Base-by-base conservation (phyloP, 2,113 vertebrate genomes). In the Festucalex cinctus region DNA sequence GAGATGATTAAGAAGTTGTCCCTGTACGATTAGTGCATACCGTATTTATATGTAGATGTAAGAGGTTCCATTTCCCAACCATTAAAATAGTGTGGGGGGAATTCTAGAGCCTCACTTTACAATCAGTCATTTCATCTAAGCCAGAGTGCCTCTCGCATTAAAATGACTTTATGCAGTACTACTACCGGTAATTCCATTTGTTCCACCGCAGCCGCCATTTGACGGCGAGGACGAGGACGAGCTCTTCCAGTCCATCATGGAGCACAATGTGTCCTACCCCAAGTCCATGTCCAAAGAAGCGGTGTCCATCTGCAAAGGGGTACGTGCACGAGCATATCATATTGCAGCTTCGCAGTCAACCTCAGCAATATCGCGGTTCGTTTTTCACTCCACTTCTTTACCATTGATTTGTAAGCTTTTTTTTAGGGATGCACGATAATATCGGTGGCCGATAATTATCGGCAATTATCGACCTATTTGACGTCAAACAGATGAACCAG, bases 191-290 rank as follows among this genome's bases (percentile, higher is more conserved):
- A 17, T 6, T 64, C 28, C 71, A n/a, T 71, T 44, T 72, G 35
- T 66, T 24, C 32, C 39, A 63, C 46, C 20, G 65, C 82, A 99
- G 97, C 97, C 97, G 35, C 97, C 97, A 0, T 99, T 99, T 76
- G 97, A 99, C 6, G 97, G 97, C 0, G 97, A 99, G 77, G 97
- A 99, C 0, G 97, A 99, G 71, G 97, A 99, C 0, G 97, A 99
- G 66, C 93, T 99, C 63, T 99, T 99, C 83, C 97, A 98, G 87
- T 99, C 95, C 44, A 98, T 99, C 80, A 99, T 99, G 97, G 97
- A 99, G 78, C 97, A 99, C 81, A 99, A 98, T 0, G 96, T 98
- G 66, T 98, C 96, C 65, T 99, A 99, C 75, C 96, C 97, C 26
- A 99, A 98, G 80, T 95, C 96, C 5, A 88, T 99, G 92, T 95